Evolutionary conservation across 2,797 vertebrate species (phyloP).

Genomic region (Platalea minor): DNA sequence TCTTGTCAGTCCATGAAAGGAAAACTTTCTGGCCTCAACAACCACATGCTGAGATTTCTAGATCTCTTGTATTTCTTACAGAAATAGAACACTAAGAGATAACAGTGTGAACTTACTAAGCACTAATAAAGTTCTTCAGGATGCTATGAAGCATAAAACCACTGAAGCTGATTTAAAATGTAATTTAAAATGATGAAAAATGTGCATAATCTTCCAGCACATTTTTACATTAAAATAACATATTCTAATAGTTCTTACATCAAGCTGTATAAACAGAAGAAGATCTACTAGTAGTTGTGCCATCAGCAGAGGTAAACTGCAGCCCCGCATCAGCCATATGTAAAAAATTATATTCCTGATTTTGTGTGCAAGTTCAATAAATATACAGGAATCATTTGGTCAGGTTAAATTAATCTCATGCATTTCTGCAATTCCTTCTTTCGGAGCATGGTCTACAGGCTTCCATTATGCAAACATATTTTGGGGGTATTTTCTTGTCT

Average conservation of each 20-base stretch:
- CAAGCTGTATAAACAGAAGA: neutral
- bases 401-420: neutral
- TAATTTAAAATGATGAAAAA: neutral
- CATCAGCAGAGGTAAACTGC: neutral
- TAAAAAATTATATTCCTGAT: neutral
- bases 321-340: neutral
- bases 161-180: neutral
- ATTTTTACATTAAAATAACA: neutral
- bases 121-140: constrained; percentile 13
- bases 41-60: constrained; percentile 32
- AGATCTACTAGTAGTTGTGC: neutral
- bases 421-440: neutral
- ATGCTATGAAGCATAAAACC: neutral
- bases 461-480: neutral
- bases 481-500: neutral
- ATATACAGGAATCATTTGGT: neutral
- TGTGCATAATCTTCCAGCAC: neutral
- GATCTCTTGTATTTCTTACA: constrained; percentile 19
- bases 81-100: constrained; percentile 23
- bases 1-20: constrained; percentile 35
- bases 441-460: neutral
- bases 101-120: constrained; percentile 17
- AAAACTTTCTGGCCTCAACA: constrained; percentile 33
- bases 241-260: neutral
- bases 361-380: neutral